Conservation (phyloP, 2,888 invertebrate species). For the Hyposoter didymator region DNA sequence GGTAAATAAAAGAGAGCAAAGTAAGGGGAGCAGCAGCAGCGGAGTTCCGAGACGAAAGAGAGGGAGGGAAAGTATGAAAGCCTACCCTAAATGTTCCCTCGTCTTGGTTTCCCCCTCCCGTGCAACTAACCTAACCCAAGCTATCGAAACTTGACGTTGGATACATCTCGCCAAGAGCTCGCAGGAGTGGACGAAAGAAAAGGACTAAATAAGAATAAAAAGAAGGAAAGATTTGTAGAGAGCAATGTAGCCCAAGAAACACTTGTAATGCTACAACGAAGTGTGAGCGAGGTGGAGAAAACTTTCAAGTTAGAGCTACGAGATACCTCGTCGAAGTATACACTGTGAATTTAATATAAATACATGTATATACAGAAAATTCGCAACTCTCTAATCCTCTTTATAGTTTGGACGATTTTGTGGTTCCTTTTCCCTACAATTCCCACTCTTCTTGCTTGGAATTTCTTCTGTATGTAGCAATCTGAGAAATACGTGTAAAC, state of each 20-base stretch:
- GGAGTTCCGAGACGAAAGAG: neutral
- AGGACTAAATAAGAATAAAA: slow-evolving; percentile 27
- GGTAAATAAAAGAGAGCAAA: slow-evolving; percentile 13
- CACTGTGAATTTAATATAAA: slow-evolving; percentile 9
- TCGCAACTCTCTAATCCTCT: slow-evolving; percentile 42
- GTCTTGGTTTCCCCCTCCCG: slow-evolving; percentile 27
- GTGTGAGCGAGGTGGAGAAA: slow-evolving; percentile 49
- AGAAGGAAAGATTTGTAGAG: neutral
- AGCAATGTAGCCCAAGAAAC: slow-evolving; percentile 42
- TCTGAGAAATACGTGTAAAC: slow-evolving; percentile 54
- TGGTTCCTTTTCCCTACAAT: slow-evolving; percentile 37
- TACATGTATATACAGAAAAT: neutral
- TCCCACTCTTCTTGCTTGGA: neutral
- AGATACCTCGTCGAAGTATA: slow-evolving; percentile 38
- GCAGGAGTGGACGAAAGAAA: slow-evolving; percentile 34
- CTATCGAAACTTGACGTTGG: slow-evolving; percentile 62
- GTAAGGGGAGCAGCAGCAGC: neutral
- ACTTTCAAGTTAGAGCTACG: slow-evolving; percentile 45
- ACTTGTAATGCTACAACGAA: slow-evolving; percentile 38
- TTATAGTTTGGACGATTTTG: slow-evolving; percentile 30
- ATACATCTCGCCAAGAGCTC: slow-evolving; percentile 32
- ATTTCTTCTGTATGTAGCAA: neutral
- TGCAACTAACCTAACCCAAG: slow-evolving; percentile 68
- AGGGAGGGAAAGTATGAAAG: slow-evolving; percentile 11
- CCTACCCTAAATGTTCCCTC: slow-evolving; percentile 57